Conservation (phyloP, 2,888 invertebrate genomes). For the Hetaerina titia region DNA sequence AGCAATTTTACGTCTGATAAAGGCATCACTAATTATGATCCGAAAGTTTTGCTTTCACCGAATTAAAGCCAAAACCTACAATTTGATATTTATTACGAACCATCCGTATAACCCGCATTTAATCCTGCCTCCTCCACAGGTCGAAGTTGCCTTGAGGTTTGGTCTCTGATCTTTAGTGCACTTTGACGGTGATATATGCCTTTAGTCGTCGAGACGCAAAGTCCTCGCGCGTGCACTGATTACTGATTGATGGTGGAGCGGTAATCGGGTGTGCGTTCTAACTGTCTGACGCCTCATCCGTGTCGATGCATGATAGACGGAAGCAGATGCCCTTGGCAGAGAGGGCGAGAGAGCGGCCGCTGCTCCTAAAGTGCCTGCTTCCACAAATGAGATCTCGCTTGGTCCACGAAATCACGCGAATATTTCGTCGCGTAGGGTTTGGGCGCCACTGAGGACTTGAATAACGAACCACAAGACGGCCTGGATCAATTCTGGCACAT, state of each 20-base stretch:
- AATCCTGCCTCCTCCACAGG: too few relatives aligned
- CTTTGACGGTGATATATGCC: neutral
- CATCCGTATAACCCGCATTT: too few relatives aligned
- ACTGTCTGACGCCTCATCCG: neutral
- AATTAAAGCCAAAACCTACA: too few relatives aligned
- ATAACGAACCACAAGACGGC: neutral
- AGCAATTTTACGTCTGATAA: too few relatives aligned
- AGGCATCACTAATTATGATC: too few relatives aligned
- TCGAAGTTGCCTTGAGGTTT: too few relatives aligned
- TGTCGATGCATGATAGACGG: neutral
- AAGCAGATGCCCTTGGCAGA: neutral
- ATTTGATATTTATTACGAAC: too few relatives aligned
- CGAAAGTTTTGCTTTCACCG: too few relatives aligned
- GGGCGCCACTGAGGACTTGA: neutral
- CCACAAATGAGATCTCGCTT: neutral
- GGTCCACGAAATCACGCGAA: neutral
- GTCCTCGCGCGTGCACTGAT: neutral
- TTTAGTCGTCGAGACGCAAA: neutral
- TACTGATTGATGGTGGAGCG: neutral
- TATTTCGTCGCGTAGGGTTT: neutral
- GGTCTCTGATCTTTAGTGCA: neutral
- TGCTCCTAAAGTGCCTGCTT: neutral
- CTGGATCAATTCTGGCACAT: neutral
- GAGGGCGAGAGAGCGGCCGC: neutral
- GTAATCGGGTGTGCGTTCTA: neutral